Evolutionary conservation across 2,797 vertebrate genomes (phyloP).

Genomic region (Anisognathus igniventris): DNA sequence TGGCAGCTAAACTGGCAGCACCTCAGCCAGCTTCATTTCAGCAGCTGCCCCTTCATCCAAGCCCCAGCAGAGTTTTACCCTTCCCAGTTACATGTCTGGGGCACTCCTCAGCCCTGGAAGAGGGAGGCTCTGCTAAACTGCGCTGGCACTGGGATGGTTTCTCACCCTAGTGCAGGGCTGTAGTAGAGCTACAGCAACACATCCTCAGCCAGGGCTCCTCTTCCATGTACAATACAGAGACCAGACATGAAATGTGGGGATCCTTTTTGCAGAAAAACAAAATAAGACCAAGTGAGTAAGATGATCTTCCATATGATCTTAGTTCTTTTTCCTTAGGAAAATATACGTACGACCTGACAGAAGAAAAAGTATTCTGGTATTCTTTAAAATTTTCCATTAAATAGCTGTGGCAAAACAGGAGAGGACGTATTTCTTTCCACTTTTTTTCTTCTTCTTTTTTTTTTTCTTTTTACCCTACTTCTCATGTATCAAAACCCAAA

Average conservation of each 20-base stretch:
- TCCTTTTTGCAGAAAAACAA: not conserved
- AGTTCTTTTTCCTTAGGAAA: not conserved
- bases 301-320: not conserved
- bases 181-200: accelerated
- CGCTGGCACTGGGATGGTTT: accelerated
- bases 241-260: not conserved
- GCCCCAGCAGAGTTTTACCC: not conserved
- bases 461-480: not conserved
- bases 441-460: not conserved
- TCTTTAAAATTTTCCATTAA: not conserved
- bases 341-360: not conserved
- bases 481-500: not conserved
- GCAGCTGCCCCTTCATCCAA: not conserved
- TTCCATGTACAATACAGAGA: not conserved
- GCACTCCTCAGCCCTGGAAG: not conserved
- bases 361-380: not conserved
- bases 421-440: not conserved
- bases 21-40: not conserved
- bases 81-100: not conserved
- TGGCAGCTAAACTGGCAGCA: not conserved
- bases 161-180: not conserved
- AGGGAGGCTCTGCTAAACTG: accelerated
- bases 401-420: not conserved
- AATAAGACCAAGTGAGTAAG: not conserved
- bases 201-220: not conserved